Base-by-base conservation (phyloP, 2,797 vertebrate genomes). In the Pseudochromis fuscus region DNA sequence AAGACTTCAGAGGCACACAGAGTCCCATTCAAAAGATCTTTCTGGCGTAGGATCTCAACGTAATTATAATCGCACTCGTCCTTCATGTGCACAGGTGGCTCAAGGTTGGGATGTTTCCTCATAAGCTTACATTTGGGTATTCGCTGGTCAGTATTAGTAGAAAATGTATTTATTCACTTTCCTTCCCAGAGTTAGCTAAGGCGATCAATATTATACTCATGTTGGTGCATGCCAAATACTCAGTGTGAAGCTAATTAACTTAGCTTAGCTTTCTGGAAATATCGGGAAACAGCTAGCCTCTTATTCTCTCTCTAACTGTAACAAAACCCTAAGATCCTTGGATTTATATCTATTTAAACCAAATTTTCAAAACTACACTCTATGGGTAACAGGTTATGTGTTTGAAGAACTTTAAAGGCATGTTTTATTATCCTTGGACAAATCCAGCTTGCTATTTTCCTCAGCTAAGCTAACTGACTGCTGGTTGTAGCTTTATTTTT, bases 21-120 rank as follows among this genome's bases (percentile, higher is more conserved):
- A 53, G 75, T 67, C 63, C 66, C 68, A 80, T 87, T 83, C 58
- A 86, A 58, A 46, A 49, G 24, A 33, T 72, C 70, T 52, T 13
- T 68, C 52, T 61, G 58, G 40, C 21, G 13, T 0, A 53, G 59
- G 71, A 56, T 50, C 61, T 25, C 51, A 7, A 6, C 0, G 16
- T 9, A 30, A 24, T 60, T 50, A 52, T 33, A 51, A 68, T 67
- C 40, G 42, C 27, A 18, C 60, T 57, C 62, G 25, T 37, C 67
- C 55, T 33, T 70, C 48, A 61, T 7, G 18, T 68, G 75, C 68
- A 40, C 81, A 82, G 80, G 78, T 84, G 88, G 65, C 21, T 75
- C 0, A 2, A 37, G 21, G 4, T 21, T 6, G 38, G 31, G 53
- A 64, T 27, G 18, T 30, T n/a, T 28, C 55, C 52, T 31, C 10